Conservation (phyloP, 2,797 vertebrate genomes). For the Ambastaia sidthimunki region DNA sequence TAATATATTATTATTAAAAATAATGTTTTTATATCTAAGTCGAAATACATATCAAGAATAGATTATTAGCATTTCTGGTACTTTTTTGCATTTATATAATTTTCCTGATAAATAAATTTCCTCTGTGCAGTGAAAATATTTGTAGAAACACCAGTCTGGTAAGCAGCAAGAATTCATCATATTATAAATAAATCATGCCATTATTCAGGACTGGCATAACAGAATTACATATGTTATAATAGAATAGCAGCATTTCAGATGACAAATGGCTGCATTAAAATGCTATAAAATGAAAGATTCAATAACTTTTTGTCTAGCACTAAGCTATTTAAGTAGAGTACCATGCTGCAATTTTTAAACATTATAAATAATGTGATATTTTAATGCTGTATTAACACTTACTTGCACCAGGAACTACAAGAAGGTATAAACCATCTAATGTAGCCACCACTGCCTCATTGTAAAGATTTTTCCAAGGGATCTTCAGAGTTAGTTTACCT, state of each 20-base stretch:
- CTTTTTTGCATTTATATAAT: not conserved
- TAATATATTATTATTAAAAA: not conserved
- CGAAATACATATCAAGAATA: not conserved
- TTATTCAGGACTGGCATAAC: not conserved
- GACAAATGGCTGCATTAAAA: not conserved
- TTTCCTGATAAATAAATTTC: not conserved
- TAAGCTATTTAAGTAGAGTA: not conserved
- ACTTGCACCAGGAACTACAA: conserved; percentile 95
- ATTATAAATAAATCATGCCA: not conserved
- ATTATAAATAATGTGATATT: not conserved
- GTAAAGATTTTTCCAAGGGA: conserved; percentile 98
- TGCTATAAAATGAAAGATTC: not conserved
- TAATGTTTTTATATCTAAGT: no score
- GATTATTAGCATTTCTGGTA: not conserved
- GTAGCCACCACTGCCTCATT: conserved; percentile 93
- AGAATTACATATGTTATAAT: conserved; percentile 7
- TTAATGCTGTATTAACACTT: conserved; percentile 65
- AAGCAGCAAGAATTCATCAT: conserved; percentile 4
- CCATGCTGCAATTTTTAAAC: not conserved
- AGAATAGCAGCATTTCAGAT: not conserved
- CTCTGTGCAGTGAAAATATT: not conserved
- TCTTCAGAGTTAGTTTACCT: conserved; percentile 96
- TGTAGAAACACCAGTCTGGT: not conserved
- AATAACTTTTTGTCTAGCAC: not conserved
- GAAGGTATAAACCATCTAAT: conserved; percentile 91